Conservation (phyloP, 2,113 vertebrate genomes). For the Amia ocellicauda region DNA sequence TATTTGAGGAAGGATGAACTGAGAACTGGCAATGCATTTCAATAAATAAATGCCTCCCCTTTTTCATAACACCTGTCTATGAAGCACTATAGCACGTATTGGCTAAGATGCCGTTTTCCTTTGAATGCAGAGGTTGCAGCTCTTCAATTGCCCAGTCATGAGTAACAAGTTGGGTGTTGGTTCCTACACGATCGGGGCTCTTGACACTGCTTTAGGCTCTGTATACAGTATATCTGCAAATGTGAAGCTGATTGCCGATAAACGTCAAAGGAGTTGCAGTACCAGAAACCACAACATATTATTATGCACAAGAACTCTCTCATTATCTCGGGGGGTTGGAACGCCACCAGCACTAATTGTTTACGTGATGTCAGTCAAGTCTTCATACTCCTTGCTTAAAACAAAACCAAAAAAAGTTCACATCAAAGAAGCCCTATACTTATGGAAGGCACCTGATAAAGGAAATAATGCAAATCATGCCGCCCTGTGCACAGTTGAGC, state of each 20-base stretch:
- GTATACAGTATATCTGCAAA: conserved; percentile 15
- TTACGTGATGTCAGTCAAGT: conserved; percentile 55
- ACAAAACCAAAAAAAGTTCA: no score
- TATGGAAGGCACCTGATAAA: conserved; percentile 33
- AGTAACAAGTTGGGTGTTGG: no score
- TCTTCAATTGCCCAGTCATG: background rate
- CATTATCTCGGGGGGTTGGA: conserved; percentile 50
- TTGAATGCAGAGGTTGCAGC: background rate
- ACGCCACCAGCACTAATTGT: conserved; percentile 53
- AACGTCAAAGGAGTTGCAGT: conserved; percentile 40
- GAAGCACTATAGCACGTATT: conserved; percentile 16
- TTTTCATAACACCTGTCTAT: conserved; percentile 10
- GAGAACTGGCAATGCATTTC: no score
- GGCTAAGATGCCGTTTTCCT: background rate
- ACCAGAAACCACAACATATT: conserved; percentile 44
- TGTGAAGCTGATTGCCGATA: conserved; percentile 20
- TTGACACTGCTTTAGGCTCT: background rate
- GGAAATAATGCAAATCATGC: conserved; percentile 52
- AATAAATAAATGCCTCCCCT: background rate
- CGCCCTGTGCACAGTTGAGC: background rate
- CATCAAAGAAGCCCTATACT: conserved; percentile 44
- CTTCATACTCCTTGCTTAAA: conserved; percentile 33
- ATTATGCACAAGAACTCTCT: conserved; percentile 50
- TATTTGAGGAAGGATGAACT: no score
- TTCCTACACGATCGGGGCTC: no score